Evolutionary conservation across 2,888 invertebrate genomes (phyloP), one percentile per base, ranked within the genome.

Genomic region (Nebria brevicollis): DNA sequence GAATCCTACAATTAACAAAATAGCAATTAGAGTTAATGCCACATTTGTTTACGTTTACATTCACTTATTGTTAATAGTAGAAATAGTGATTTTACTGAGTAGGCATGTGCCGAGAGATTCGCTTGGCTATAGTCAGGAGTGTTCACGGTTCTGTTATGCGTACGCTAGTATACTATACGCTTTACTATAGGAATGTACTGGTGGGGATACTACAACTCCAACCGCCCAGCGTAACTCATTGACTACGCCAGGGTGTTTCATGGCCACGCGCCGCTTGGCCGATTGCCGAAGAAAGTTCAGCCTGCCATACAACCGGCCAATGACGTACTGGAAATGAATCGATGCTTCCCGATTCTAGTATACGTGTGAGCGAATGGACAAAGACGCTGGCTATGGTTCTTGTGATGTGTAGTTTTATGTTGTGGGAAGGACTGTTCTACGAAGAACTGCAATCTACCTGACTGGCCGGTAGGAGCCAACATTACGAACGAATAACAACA

Each of bases 241-340:
- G 66, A 41, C 84, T 66, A 72, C 76, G 76, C 82, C 82, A 83
- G 84, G 84, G 84, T 82, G 81, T 80, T 75, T 78, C 73, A 83
- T 68, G 75, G 11, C 26, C 72, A 82, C 20, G 68, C 85, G 70
- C 83, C 77, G 72, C 66, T 83, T 86, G 87, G 83, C 70, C 87
- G 79, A 83, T 85, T 87, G 84, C 83, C 85, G 86, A 87, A 87
- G 88, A 88, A 87, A 88, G 88, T 88, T 88, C 88, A 87, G 87
- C n/a, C 73, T 41, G 87, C 86, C 86, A 87, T 87, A 87, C 87
- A 87, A 87, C 15, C 73, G 73, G 11, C 41, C 73, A 73, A 86
- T 86, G 87, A 87, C 86, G 86, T 85, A 86, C 85, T 85, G 85
- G 85, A 85, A 86, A 86, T 86, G 86, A 85, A 26, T 73, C 42